Conservation (phyloP, 2,888 invertebrate genomes). For the Hypolimnas misippus region DNA sequence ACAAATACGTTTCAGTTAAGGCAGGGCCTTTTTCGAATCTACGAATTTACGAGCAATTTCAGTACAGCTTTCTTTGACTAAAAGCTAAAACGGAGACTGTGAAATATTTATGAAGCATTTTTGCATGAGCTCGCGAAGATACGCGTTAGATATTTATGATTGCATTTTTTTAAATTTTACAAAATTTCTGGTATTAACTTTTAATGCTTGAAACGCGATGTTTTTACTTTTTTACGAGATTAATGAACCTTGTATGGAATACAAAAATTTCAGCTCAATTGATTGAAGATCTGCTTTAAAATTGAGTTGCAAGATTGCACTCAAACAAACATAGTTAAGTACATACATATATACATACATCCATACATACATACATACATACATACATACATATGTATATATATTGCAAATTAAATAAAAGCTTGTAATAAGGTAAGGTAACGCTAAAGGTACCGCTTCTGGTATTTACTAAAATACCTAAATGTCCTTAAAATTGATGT, state of each 20-base stretch:
- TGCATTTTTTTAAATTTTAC: not conserved
- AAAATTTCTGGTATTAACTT: too few species aligned
- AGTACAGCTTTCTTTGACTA: slow-evolving; percentile 10
- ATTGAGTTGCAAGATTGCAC: too few species aligned
- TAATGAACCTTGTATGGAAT: not conserved
- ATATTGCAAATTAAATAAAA: too few species aligned
- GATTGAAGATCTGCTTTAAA: too few species aligned
- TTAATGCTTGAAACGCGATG: not conserved
- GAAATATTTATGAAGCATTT: not conserved
- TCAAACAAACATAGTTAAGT: not conserved
- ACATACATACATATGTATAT: too few species aligned
- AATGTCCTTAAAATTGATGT: too few species aligned
- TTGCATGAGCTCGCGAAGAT: not conserved
- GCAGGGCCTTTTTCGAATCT: slow-evolving; percentile 19
- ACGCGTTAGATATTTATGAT: not conserved
- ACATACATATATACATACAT: too few species aligned
- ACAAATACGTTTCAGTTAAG: slow-evolving; percentile 22
- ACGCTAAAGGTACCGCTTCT: too few species aligned
- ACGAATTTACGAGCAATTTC: slow-evolving; percentile 16
- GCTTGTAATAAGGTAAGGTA: too few species aligned
- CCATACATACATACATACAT: too few species aligned
- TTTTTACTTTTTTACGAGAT: not conserved
- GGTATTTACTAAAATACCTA: too few species aligned
- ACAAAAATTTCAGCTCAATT: too few species aligned
- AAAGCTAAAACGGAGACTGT: slow-evolving; percentile 1